These are phyloP conservation scores for Dendrolimus pini DNA, from an alignment of 2,888 invertebrate genomes.

Conservation along the genomic window DNA sequence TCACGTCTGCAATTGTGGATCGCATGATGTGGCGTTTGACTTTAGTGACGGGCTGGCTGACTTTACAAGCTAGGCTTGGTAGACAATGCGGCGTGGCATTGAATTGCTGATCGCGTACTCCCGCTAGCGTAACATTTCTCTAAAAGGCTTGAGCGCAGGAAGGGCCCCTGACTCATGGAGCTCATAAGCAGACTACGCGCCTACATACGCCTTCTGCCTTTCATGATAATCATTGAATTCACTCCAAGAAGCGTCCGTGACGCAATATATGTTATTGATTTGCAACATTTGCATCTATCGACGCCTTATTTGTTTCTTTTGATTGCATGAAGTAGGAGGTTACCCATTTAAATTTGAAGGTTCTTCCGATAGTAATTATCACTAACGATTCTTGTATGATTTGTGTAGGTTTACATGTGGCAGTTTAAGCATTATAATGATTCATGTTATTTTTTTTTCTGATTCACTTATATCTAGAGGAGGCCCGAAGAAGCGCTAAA, in stretches of 20 bases:
- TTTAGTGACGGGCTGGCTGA: no score
- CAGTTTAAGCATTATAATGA: no score
- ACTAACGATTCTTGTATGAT: background rate
- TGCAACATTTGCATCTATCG: constrained; percentile 34
- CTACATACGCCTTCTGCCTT: constrained; percentile 43
- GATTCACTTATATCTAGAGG: no score
- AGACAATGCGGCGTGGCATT: constrained; percentile 48
- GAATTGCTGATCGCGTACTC: constrained; percentile 50
- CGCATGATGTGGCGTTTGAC: no score
- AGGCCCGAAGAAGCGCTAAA: no score
- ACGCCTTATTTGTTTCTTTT: constrained; percentile 30
- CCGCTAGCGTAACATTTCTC: constrained; percentile 59
- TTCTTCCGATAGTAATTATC: constrained; percentile 6
- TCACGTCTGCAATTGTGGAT: no score
- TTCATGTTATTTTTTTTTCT: no score
- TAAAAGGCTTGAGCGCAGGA: constrained; percentile 60
- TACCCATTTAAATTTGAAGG: background rate
- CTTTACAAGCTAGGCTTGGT: constrained; percentile 15
- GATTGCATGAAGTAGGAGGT: background rate
- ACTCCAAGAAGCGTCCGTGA: constrained; percentile 35
- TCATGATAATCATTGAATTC: constrained; percentile 42
- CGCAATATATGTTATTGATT: constrained; percentile 49
- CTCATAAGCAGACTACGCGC: constrained; percentile 28
- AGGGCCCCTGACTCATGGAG: constrained; percentile 66
- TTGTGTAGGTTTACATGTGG: no score